Conservation (phyloP, 2,113 vertebrate species). For the Clupea harengus region DNA sequence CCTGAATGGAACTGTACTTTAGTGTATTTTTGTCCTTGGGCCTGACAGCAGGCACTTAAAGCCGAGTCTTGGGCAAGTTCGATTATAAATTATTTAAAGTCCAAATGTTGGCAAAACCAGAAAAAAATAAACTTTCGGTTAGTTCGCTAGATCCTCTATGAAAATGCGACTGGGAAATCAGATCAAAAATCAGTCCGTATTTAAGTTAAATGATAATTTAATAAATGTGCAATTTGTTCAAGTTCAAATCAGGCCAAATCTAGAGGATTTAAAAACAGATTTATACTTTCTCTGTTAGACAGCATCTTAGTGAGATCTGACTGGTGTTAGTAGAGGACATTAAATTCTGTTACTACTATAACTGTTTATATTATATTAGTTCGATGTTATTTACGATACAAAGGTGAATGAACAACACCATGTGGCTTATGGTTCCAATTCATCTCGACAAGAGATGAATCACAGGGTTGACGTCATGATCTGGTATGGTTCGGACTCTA, state of each 20-base stretch:
- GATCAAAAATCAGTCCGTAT: not conserved
- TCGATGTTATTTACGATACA: not conserved
- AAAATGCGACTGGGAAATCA: not conserved
- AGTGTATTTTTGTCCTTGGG: not conserved
- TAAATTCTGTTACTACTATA: not conserved
- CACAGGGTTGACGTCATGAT: slow-evolving; percentile 20
- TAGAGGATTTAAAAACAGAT: not conserved
- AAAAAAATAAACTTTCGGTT: not conserved
- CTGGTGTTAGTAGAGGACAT: not conserved
- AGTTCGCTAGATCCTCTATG: not conserved
- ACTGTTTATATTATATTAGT: not conserved
- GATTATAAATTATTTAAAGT: not conserved
- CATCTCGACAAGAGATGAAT: slow-evolving; percentile 35
- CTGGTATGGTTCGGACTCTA: not conserved
- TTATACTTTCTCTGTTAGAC: not conserved
- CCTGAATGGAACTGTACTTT: not conserved
- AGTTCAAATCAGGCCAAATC: not conserved
- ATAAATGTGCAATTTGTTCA: not conserved
- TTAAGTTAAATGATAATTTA: not conserved
- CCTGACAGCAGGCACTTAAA: not conserved
- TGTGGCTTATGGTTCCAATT: slow-evolving; percentile 31
- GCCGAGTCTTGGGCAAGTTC: not conserved
- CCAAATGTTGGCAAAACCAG: not conserved
- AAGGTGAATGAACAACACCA: slow-evolving; percentile 23
- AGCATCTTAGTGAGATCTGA: not conserved